Evolutionary conservation across 2,888 invertebrate species (phyloP).

Genomic region (Sceliomorpha sp.): DNA sequence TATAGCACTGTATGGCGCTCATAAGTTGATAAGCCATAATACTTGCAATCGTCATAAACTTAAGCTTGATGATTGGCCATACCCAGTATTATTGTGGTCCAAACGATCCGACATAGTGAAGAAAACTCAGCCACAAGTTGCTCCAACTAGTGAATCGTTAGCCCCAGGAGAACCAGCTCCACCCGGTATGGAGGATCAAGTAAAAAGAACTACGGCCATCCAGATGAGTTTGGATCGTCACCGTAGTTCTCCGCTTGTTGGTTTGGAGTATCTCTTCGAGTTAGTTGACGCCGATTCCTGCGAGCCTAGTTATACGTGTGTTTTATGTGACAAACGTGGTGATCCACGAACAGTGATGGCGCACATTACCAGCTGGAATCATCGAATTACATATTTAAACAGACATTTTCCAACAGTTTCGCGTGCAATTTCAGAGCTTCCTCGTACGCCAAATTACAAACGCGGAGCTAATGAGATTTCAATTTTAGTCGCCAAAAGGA

Average conservation of each 20-base stretch:
- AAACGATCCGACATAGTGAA: slow-evolving; percentile 71
- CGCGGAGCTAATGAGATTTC: slow-evolving; percentile 79
- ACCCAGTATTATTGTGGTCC: slow-evolving; percentile 77
- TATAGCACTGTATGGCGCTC: slow-evolving; percentile 76
- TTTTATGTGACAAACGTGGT: slow-evolving; percentile 89
- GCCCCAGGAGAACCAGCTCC: slow-evolving; percentile 87
- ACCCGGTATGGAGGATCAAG: slow-evolving; percentile 86
- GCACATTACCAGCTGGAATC: slow-evolving; percentile 89
- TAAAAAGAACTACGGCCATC: slow-evolving; percentile 81
- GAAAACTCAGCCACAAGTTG: slow-evolving; percentile 59
- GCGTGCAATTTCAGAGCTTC: slow-evolving; percentile 83
- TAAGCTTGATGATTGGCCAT: slow-evolving; percentile 77
- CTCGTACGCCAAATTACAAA: slow-evolving; percentile 82
- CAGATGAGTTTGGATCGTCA: slow-evolving; percentile 82
- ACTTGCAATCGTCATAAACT: slow-evolving; percentile 78
- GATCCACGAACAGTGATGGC: slow-evolving; percentile 89
- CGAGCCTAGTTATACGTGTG: slow-evolving; percentile 89
- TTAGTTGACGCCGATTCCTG: slow-evolving; percentile 84
- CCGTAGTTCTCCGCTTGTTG: slow-evolving; percentile 83
- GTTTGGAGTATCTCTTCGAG: slow-evolving; percentile 91
- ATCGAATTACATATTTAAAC: slow-evolving; percentile 87
- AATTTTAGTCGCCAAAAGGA: slow-evolving; percentile 83
- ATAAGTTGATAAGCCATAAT: slow-evolving; percentile 77
- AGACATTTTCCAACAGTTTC: slow-evolving; percentile 84
- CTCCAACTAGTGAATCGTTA: slow-evolving; percentile 67